Conservation (phyloP, 2,888 invertebrate species). For the Ceriagrion tenellum region DNA sequence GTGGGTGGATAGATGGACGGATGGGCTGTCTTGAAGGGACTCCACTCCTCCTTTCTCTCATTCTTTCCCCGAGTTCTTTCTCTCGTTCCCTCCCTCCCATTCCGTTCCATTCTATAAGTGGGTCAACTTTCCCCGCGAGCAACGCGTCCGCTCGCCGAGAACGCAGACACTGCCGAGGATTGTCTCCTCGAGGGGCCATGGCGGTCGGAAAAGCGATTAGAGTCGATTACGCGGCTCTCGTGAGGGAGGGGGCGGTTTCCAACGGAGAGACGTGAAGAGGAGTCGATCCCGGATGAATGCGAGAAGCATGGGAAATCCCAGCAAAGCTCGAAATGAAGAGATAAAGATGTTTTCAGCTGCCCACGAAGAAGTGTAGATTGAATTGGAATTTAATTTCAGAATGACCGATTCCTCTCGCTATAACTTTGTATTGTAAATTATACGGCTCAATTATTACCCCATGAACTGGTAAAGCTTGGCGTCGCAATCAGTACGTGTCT, state of each 20-base stretch:
- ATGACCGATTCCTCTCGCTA: neutral
- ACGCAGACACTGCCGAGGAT: neutral
- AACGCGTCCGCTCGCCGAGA: neutral
- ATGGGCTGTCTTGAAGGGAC: neutral
- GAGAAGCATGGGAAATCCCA: neutral
- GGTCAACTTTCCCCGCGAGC: constrained; percentile 63
- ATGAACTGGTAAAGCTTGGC: no score
- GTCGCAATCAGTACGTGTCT: no score
- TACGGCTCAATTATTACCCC: no score
- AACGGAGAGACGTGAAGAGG: neutral
- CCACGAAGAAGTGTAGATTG: neutral
- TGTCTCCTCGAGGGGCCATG: neutral
- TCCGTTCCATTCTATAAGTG: neutral
- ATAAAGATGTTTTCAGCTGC: neutral
- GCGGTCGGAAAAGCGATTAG: neutral
- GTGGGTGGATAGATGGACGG: no score
- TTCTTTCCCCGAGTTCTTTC: no score
- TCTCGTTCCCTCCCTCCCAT: neutral
- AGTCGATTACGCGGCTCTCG: constrained; percentile 10
- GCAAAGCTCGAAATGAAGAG: neutral
- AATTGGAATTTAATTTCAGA: neutral
- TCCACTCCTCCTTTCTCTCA: neutral
- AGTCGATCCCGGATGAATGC: neutral
- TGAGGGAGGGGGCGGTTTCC: neutral
- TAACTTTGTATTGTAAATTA: no score